Evolutionary conservation across 35 echinoderm and acorn worm species (phyloP).

Genomic region (Ophioderma brevispina): DNA sequence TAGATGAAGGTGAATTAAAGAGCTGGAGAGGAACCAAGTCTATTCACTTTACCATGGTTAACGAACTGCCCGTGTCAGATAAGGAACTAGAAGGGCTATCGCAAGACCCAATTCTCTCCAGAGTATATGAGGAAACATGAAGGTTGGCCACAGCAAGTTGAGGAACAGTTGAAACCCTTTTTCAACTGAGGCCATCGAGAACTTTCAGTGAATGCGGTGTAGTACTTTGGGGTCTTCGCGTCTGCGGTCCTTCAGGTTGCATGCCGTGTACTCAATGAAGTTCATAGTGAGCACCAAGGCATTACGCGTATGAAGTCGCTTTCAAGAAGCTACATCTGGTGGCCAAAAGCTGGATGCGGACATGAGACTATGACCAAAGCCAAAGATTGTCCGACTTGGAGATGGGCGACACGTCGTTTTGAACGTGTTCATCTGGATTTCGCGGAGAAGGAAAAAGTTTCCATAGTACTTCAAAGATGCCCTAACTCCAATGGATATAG

Average conservation of each 20-base stretch:
- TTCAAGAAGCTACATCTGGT: conserved; percentile 60
- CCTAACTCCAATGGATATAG: no score
- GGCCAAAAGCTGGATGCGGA: conserved; percentile 47
- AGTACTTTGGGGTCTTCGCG: conserved; percentile 57
- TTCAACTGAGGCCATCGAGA: conserved; percentile 28
- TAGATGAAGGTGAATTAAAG: not conserved
- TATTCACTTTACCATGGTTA: not conserved
- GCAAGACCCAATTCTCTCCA: conserved; percentile 54
- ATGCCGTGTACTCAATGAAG: conserved; percentile 49
- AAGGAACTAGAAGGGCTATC: conserved; percentile 48
- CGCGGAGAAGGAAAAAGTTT: no score
- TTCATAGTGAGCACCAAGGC: conserved; percentile 55
- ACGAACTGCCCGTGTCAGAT: conserved; percentile 56
- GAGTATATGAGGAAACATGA: conserved; percentile 64
- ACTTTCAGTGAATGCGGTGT: conserved; percentile 63
- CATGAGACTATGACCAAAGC: conserved; percentile 10
- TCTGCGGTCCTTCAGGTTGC: conserved; percentile 43
- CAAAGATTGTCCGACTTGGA: no score
- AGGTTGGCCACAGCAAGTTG: conserved; percentile 70
- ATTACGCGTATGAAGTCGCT: conserved; percentile 66
- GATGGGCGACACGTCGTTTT: no score
- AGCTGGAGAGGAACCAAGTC: not conserved
- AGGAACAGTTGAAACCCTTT: conserved; percentile 36
- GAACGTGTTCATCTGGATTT: no score
- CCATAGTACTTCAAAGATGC: no score